Evolutionary conservation across 2,888 invertebrate genomes (phyloP).

Genomic region (Sylvicola cinctus): DNA sequence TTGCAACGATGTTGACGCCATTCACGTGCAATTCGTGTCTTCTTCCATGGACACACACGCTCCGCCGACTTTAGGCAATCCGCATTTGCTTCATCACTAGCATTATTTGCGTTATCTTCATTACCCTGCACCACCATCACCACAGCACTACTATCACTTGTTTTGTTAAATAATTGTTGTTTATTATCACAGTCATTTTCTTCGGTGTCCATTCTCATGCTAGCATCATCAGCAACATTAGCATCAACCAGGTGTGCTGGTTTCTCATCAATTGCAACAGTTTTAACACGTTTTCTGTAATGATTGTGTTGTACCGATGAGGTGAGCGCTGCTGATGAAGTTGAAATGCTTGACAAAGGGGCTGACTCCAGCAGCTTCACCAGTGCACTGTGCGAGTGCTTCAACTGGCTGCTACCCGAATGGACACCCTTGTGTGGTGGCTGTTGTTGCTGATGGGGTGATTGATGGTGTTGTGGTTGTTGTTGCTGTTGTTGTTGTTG

Average conservation of each 20-base stretch:
- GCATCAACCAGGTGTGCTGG: neutral
- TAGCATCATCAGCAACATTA: slow-evolving; percentile 1
- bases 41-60: slow-evolving; percentile 22
- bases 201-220: slow-evolving; percentile 4
- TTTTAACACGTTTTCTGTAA: slow-evolving; percentile 3
- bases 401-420: slow-evolving; percentile 23
- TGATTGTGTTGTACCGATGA: slow-evolving; percentile 5
- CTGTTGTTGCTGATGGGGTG: neutral
- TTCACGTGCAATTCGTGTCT: slow-evolving; percentile 24
- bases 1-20: slow-evolving; percentile 8
- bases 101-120: slow-evolving; percentile 2
- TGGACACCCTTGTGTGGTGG: too few species aligned
- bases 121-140: slow-evolving; percentile 2
- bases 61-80: neutral
- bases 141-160: slow-evolving; percentile 2
- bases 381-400: slow-evolving; percentile 40
- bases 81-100: slow-evolving; percentile 8
- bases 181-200: slow-evolving; percentile 2
- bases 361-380: slow-evolving; percentile 40
- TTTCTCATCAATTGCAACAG: slow-evolving; percentile 2
- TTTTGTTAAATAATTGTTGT: neutral
- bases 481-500: neutral
- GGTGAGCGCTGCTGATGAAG: slow-evolving; percentile 1
- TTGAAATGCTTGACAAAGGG: slow-evolving; percentile 14
- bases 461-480: neutral